phyloP scores from a whole-genome alignment of 2,888 invertebrate species.

The Polymixis lichenea region DNA sequence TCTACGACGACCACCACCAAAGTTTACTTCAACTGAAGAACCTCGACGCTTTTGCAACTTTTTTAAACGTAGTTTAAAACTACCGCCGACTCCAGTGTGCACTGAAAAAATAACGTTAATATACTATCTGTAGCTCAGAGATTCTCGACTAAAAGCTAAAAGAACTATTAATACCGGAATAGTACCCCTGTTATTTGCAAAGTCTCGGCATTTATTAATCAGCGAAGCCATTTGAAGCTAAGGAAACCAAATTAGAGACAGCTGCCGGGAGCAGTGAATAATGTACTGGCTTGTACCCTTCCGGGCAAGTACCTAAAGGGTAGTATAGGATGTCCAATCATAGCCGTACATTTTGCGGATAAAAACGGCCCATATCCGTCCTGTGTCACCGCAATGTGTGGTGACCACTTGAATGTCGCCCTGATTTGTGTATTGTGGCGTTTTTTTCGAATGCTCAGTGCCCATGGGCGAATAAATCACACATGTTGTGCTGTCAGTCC shows the following conservation, averaged over 20 bases:
- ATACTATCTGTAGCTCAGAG: too few relatives aligned
- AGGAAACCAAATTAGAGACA: conserved; percentile 65
- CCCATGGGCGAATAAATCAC: conserved; percentile 60
- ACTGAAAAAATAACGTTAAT: conserved; percentile 10
- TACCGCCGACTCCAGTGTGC: conserved; percentile 7
- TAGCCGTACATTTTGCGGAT: conserved; percentile 42
- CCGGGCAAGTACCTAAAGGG: background rate
- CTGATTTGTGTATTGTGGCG: conserved; percentile 68
- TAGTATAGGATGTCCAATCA: conserved; percentile 42
- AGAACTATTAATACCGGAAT: conserved; percentile 46
- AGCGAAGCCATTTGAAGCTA: conserved; percentile 52
- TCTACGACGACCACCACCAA: conserved; percentile 46
- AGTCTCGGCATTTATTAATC: conserved; percentile 61
- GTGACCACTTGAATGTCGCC: conserved; percentile 60
- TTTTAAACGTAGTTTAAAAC: conserved; percentile 25
- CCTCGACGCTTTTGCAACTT: conserved; percentile 30
- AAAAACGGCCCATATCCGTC: conserved; percentile 59
- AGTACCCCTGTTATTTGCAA: conserved; percentile 53
- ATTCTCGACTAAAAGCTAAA: conserved; percentile 7
- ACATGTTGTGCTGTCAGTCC: conserved; percentile 49
- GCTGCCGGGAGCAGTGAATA: conserved; percentile 64
- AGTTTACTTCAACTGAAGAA: conserved; percentile 38
- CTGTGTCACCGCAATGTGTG: conserved; percentile 55
- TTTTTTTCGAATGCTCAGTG: conserved; percentile 46
- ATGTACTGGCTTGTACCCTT: conserved; percentile 59